phyloP scores from a whole-genome alignment of 2,888 invertebrate species.

The Ophion obscuratus region DNA sequence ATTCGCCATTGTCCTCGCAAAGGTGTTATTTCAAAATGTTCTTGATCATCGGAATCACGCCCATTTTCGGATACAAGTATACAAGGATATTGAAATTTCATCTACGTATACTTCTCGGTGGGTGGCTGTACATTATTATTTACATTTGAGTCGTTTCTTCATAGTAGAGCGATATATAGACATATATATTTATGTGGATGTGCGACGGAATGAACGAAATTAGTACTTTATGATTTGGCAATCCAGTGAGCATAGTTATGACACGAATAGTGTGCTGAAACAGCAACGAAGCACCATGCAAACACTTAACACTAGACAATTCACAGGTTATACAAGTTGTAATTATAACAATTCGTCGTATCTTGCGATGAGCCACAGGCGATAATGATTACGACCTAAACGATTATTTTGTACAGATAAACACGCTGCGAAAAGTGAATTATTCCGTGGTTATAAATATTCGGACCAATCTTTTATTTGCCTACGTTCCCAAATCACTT shows the following conservation, averaged over 20 bases:
- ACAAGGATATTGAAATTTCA: conserved; percentile 45
- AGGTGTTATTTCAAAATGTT: neutral
- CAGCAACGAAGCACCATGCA: conserved; percentile 67
- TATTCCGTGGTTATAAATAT: conserved; percentile 1
- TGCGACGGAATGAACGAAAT: conserved; percentile 56
- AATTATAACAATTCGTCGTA: conserved; percentile 59
- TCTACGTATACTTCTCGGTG: conserved; percentile 57
- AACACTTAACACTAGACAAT: conserved; percentile 65
- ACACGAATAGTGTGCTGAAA: conserved; percentile 65
- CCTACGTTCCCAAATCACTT: neutral
- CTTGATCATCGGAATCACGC: neutral
- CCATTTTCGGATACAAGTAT: conserved; percentile 43
- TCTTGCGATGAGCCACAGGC: conserved; percentile 50
- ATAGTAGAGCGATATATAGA: conserved; percentile 40
- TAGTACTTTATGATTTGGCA: conserved; percentile 60
- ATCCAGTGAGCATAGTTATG: conserved; percentile 64
- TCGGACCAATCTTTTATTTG: neutral
- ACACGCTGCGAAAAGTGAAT: conserved; percentile 45
- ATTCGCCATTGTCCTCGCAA: neutral
- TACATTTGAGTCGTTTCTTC: conserved; percentile 56
- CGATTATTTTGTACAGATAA: conserved; percentile 61
- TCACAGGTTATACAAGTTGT: conserved; percentile 55
- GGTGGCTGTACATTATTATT: conserved; percentile 68
- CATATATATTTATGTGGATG: conserved; percentile 6
- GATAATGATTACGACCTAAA: conserved; percentile 62